Percentiles rank a stretch among this genome's conserved stretches.
Evolutionary conservation across 2,113 vertebrate species (phyloP).

Genomic region (Callipepla californica): DNA sequence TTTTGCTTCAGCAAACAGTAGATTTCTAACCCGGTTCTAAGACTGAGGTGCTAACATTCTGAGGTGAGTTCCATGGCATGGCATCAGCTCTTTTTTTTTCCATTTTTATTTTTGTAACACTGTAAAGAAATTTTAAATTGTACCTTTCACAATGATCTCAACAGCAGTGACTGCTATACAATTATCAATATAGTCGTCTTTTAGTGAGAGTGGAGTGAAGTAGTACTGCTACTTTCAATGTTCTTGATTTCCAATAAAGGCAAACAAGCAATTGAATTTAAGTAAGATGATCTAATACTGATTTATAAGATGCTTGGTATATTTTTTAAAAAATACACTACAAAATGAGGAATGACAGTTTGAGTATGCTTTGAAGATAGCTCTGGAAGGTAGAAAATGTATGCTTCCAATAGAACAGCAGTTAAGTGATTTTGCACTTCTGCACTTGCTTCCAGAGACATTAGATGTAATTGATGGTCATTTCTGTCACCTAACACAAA

Average conservation of each 20-base stretch:
- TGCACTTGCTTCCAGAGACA: background rate
- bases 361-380: background rate
- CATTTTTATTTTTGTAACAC: background rate
- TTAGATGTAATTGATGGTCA: background rate
- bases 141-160: background rate
- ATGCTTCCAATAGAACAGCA: background rate
- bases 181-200: background rate
- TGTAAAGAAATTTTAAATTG: background rate
- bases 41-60: background rate
- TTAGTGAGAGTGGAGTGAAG: background rate
- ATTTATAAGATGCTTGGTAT: background rate
- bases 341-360: background rate
- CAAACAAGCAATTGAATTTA: background rate
- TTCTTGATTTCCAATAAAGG: background rate
- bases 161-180: background rate
- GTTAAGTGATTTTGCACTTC: background rate
- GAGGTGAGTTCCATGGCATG: background rate
- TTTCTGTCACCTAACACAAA: background rate
- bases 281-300: background rate
- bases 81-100: background rate
- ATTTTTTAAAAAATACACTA: background rate
- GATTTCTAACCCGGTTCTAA: conserved; percentile 44
- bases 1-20: background rate
- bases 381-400: background rate
- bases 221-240: background rate